Percentiles rank a stretch among this genome's conserved stretches.
Conservation (phyloP, 2,888 invertebrate genomes). For the Rugalucina vietnamica region DNA sequence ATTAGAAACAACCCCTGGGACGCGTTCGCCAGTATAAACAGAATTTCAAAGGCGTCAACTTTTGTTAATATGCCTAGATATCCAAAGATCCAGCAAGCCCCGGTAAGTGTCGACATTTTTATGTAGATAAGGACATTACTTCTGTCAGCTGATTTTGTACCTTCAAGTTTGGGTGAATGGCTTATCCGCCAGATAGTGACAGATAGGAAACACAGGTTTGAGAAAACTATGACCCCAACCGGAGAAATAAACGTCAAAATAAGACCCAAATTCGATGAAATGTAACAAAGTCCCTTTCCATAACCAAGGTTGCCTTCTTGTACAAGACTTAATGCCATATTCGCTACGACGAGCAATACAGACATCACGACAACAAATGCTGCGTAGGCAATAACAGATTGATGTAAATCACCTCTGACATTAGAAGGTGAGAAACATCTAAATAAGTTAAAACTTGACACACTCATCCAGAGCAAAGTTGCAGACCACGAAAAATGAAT, state of each 20-base stretch:
- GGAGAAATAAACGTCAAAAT: neutral
- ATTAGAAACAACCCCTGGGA: neutral
- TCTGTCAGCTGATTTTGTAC: neutral
- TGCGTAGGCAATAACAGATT: neutral
- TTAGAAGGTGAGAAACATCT: neutral
- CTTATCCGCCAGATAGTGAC: neutral
- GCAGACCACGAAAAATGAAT: neutral
- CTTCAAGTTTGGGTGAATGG: neutral
- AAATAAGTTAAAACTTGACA: neutral
- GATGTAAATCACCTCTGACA: neutral
- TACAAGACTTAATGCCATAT: neutral
- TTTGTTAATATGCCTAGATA: neutral
- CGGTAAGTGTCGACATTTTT: neutral
- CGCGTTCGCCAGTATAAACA: neutral
- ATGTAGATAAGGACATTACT: neutral
- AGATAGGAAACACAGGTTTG: neutral
- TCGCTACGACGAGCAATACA: neutral
- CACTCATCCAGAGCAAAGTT: neutral
- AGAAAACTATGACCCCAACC: neutral
- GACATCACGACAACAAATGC: neutral
- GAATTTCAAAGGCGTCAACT: neutral
- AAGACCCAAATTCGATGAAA: neutral
- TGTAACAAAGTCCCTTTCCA: neutral
- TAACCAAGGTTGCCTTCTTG: neutral
- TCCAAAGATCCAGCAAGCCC: neutral